Evolutionary conservation across 2,888 invertebrate genomes (phyloP).

Genomic region (Oscheius sp.): DNA sequence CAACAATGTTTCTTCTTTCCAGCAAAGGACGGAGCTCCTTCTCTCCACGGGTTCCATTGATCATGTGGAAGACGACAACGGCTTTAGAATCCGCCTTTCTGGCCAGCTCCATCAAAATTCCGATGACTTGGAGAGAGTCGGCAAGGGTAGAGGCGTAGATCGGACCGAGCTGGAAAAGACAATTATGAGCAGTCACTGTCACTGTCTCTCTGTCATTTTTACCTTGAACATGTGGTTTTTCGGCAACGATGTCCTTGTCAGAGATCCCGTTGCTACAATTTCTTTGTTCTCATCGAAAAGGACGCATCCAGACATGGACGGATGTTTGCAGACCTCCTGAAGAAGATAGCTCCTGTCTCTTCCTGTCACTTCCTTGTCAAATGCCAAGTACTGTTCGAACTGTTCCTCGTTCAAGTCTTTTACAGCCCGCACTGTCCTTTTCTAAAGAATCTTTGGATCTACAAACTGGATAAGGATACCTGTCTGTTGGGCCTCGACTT

Average conservation of each 20-base stretch:
- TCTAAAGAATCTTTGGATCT: too few species aligned
- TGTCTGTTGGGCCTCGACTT: too few species aligned
- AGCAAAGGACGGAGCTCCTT: constrained; percentile 4
- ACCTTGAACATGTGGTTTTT: constrained; percentile 25
- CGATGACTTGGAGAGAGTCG: constrained; percentile 1
- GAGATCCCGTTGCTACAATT: constrained; percentile 43
- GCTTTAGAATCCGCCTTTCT: not conserved
- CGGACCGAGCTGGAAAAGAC: constrained; percentile 1
- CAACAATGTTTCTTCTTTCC: not conserved
- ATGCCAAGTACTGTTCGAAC: constrained; percentile 19
- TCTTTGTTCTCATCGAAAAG: constrained; percentile 39
- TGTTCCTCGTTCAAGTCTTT: not conserved
- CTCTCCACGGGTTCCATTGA: constrained; percentile 11
- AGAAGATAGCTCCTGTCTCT: constrained; percentile 41
- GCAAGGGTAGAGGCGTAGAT: constrained; percentile 4
- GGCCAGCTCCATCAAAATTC: not conserved
- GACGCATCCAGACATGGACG: constrained; percentile 37
- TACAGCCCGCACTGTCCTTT: too few species aligned
- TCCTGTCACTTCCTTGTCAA: constrained; percentile 41
- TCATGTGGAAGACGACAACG: constrained; percentile 1
- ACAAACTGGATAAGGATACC: too few species aligned
- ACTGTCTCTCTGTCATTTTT: not conserved
- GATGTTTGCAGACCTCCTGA: constrained; percentile 29
- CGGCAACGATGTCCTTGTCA: not conserved
- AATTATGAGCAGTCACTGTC: too few species aligned